Conservation (phyloP, 2,888 invertebrate genomes). For the Dimorphilus gyrociliatus region DNA sequence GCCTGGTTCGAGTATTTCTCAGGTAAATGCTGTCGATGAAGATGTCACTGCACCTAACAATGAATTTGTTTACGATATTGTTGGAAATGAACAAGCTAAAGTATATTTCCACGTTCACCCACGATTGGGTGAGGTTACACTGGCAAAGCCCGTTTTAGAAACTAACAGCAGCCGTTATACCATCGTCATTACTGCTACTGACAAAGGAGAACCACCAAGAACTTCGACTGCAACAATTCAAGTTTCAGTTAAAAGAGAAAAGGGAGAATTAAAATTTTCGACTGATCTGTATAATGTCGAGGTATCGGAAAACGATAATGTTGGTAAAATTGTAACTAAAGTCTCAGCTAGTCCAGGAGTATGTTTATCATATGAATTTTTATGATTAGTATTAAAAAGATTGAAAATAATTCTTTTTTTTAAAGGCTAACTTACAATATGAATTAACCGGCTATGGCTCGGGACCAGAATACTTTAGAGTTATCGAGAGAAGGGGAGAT, state of each 20-base stretch:
- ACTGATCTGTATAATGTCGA: constrained; percentile 5
- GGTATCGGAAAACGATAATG: constrained; percentile 8
- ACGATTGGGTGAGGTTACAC: constrained; percentile 15
- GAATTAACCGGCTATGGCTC: too few species aligned
- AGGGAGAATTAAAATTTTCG: constrained; percentile 9
- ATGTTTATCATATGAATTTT: too few species aligned
- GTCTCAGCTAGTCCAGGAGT: constrained; percentile 11
- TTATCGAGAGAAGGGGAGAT: too few species aligned
- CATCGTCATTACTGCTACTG: constrained; percentile 5
- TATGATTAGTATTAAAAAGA: too few species aligned
- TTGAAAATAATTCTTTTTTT: too few species aligned
- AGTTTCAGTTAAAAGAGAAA: constrained; percentile 16
- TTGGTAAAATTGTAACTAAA: constrained; percentile 7
- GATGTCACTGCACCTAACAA: constrained; percentile 20
- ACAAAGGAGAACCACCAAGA: constrained; percentile 18
- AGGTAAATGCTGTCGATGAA: constrained; percentile 17
- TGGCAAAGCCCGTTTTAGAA: constrained; percentile 7
- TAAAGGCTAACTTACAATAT: too few species aligned
- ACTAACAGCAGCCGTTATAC: constrained; percentile 7
- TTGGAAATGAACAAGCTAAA: constrained; percentile 10
- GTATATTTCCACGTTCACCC: constrained; percentile 21
- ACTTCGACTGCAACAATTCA: constrained; percentile 14
- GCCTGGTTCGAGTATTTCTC: constrained; percentile 15
- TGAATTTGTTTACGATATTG: constrained; percentile 14
- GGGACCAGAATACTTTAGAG: too few species aligned